Base-by-base conservation (phyloP, 2,797 vertebrate species). In the Microhierax caerulescens region DNA sequence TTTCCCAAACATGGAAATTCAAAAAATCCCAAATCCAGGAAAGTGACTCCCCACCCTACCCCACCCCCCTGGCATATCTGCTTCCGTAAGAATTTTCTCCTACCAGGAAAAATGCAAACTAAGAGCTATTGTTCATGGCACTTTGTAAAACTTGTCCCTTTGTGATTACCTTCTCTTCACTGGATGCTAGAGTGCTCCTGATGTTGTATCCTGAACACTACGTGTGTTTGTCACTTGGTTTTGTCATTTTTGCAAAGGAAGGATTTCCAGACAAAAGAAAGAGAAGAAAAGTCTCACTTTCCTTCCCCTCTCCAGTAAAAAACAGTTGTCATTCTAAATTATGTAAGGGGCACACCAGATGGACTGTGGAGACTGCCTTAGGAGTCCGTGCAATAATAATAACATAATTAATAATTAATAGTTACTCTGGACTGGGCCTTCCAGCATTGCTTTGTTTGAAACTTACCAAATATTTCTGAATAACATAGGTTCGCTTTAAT, bases 341-440 rank as follows among this genome's bases (percentile, higher is more conserved):
- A 83, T 95, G 76, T 72, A 97, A 92, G 59, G 70, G 23, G 2
- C 12, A 79, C 19, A 76, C 54, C 90, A 96, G 85, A 97, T 86
- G 88, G 83, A 64, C 70, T 77, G 67, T 77, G 63, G 87, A 86
- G 80, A 88, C 32, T 43, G 74, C 85, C 90, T 86, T 88, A 86
- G 77, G 83, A 95, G n/a, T 53, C 14, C 67, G 93, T 96, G 72
- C 43, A 96, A 94, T 88, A 95, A 81, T 96, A 95, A 94, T 89
- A 89, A 80, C 68, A 85, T 4, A 69, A 74, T 95, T 76, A 94
- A 93, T 95, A 77, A 95, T 97, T 88, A 90, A 95, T 65, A 93
- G 5, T 20, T 92, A 24, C 0, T 2, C 45, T 78, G 87, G 73
- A 75, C 43, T 65, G 39, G 45, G 41, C 43, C 53, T 96, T 94